Percentiles rank a stretch among this genome's conserved stretches.
Conservation (phyloP, 2,888 invertebrate genomes). For the Scrobipalpa atriplicella region DNA sequence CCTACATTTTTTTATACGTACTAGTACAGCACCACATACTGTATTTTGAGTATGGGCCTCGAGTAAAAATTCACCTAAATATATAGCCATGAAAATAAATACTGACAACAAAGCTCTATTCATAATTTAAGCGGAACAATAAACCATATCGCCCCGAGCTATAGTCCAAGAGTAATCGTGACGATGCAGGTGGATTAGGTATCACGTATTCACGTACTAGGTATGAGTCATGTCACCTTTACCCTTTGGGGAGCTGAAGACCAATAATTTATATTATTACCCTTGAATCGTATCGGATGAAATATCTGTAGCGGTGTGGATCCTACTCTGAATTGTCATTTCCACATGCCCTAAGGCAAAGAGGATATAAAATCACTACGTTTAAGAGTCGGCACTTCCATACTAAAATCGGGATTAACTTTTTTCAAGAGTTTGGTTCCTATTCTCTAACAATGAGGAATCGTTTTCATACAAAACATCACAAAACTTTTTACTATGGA, state of each 20-base stretch:
- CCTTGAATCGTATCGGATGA: neutral
- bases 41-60: no score
- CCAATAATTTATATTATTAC: slow-evolving; percentile 33
- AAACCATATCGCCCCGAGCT: neutral
- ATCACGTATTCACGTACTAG: neutral
- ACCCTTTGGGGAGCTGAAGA: neutral
- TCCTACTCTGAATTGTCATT: slow-evolving; percentile 2
- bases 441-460: no score
- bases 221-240: slow-evolving; percentile 11
- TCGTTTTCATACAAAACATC: no score
- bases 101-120: neutral
- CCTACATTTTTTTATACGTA: no score
- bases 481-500: no score
- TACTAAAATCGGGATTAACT: no score
- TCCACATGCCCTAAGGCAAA: no score
- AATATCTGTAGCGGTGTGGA: neutral
- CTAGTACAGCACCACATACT: no score
- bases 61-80: no score
- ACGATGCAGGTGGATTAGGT: slow-evolving; percentile 5
- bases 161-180: slow-evolving; percentile 5
- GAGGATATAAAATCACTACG: no score
- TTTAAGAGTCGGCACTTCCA: no score
- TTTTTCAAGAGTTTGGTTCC: no score
- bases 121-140: neutral
- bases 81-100: neutral